Conservation (phyloP, 53 echinoderm and acorn worm genomes). For the Actinopyga echinites region DNA sequence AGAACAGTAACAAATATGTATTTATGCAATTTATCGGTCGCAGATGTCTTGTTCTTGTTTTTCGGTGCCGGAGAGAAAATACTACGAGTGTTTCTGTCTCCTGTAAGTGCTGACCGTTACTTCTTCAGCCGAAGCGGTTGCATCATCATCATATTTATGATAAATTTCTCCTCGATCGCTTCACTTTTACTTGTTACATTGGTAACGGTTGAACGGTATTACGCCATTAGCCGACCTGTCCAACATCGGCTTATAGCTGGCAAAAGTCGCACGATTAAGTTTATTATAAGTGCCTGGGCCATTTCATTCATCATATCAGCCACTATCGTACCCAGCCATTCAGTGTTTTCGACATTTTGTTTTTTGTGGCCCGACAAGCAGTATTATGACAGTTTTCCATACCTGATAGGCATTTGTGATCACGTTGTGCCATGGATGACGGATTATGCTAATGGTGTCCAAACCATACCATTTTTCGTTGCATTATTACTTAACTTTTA, state of each 20-base stretch:
- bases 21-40: constrained; percentile 76
- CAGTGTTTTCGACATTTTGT: constrained; percentile 38
- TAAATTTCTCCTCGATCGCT: constrained; percentile 62
- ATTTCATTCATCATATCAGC: constrained; percentile 47
- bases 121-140: constrained; percentile 47
- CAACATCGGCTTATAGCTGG: constrained; percentile 67
- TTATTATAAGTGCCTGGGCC: constrained; percentile 56
- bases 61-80: constrained; percentile 74
- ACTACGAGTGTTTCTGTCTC: constrained; percentile 55
- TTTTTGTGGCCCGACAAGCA: constrained; percentile 69
- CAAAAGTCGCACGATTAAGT: constrained; percentile 55
- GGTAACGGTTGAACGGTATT: constrained; percentile 80
- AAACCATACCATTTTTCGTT: constrained; percentile 77
- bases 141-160: constrained; percentile 54
- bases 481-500: constrained; percentile 61
- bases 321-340: constrained; percentile 34
- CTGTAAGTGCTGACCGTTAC: constrained; percentile 60
- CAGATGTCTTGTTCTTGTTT: constrained; percentile 70
- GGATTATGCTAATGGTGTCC: constrained; percentile 56
- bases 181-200: constrained; percentile 77
- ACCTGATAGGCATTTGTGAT: constrained; percentile 34
- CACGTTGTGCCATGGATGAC: constrained; percentile 20
- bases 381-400: constrained; percentile 41
- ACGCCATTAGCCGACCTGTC: constrained; percentile 73
- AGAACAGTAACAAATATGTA: constrained; percentile 88